Evolutionary conservation across 2,888 invertebrate species (phyloP).

Genomic region (Lacanobia wlatinum): DNA sequence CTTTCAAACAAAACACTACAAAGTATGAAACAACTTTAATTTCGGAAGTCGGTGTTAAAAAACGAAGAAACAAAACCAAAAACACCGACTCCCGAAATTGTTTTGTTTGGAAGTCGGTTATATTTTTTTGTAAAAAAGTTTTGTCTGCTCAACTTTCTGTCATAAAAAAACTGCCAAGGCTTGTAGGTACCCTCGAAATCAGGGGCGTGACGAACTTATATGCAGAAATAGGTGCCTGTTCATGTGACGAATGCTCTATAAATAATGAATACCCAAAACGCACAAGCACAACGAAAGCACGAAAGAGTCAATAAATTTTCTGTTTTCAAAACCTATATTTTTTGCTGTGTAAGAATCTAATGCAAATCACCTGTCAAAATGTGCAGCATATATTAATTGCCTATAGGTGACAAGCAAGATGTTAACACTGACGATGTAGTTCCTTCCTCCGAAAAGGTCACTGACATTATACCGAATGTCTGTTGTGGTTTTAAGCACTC

Average conservation of each 20-base stretch:
- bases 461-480: conserved; percentile 63
- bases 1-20: no score
- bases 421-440: conserved; percentile 36
- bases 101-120: no score
- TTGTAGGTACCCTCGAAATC: background rate
- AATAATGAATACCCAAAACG: conserved; percentile 30
- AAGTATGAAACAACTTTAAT: no score
- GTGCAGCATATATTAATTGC: conserved; percentile 33
- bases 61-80: no score
- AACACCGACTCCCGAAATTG: no score
- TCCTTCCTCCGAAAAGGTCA: conserved; percentile 67
- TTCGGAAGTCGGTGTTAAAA: no score
- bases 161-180: no score
- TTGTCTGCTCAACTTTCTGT: no score
- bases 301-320: conserved; percentile 14
- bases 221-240: conserved; percentile 34
- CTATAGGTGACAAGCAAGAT: conserved; percentile 26
- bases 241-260: conserved; percentile 38
- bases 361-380: conserved; percentile 47
- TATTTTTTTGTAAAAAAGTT: no score
- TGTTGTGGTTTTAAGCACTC: conserved; percentile 55
- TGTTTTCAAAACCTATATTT: conserved; percentile 13
- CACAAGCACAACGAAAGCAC: background rate
- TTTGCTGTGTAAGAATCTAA: conserved; percentile 25
- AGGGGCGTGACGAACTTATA: conserved; percentile 13